These are phyloP conservation scores for Hemichromis elongatus DNA, from an alignment of 2,113 vertebrate genomes.

Conservation along the genomic window DNA sequence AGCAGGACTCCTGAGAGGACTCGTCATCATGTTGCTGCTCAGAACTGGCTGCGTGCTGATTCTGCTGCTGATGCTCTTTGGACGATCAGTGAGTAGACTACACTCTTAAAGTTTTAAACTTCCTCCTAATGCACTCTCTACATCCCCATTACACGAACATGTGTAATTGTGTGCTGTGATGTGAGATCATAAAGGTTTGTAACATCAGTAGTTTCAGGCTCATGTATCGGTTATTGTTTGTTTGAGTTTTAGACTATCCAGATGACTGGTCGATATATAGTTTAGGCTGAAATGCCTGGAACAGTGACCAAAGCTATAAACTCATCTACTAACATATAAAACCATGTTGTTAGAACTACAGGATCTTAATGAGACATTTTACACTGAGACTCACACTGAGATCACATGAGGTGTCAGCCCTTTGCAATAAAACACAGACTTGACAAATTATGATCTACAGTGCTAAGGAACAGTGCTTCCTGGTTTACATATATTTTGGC, in stretches of 20 bases:
- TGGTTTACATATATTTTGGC: neutral
- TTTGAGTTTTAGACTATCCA: neutral
- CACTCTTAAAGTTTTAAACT: neutral
- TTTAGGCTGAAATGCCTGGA: neutral
- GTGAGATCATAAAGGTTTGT: neutral
- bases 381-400: neutral
- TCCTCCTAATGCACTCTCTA: neutral
- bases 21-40: constrained; percentile 24
- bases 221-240: neutral
- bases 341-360: neutral
- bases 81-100: constrained; percentile 42
- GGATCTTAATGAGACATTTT: neutral
- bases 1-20: neutral
- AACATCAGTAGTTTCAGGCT: neutral
- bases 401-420: constrained; percentile 25
- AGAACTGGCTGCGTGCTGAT: neutral
- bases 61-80: constrained; percentile 12
- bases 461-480: neutral
- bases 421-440: neutral
- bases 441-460: neutral
- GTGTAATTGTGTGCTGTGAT: neutral
- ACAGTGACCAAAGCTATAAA: neutral
- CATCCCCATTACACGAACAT: neutral
- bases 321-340: neutral
- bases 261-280: neutral